These are phyloP conservation scores for Alligator sinensis DNA, from an alignment of 2,113 vertebrate genomes.

Conservation along the genomic window DNA sequence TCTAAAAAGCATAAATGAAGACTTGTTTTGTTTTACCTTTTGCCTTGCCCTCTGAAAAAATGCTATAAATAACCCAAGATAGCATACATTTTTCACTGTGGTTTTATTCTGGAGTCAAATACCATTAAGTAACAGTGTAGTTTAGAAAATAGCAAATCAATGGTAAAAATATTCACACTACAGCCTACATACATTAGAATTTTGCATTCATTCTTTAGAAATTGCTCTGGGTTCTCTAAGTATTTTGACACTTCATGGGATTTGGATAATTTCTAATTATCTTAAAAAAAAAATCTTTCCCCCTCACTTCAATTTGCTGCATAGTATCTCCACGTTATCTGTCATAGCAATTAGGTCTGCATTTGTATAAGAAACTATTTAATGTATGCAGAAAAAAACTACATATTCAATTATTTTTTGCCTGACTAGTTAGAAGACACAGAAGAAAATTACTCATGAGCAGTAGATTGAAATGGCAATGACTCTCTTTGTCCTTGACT, in stretches of 20 bases:
- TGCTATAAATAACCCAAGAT: background rate
- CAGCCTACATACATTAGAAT: background rate
- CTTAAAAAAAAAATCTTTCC: background rate
- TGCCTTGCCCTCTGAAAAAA: background rate
- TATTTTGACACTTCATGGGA: background rate
- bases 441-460: slow-evolving; percentile 29
- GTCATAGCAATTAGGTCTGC: background rate
- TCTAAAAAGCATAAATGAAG: background rate
- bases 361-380: background rate
- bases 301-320: background rate
- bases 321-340: background rate
- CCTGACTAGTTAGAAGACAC: background rate
- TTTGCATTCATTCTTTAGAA: background rate
- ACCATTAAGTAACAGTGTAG: background rate
- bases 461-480: slow-evolving; percentile 24
- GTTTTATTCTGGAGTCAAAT: background rate
- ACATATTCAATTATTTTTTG: background rate
- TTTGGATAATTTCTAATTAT: background rate
- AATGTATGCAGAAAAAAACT: background rate
- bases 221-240: background rate
- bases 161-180: background rate
- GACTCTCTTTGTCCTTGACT: slow-evolving; percentile 27
- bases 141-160: background rate
- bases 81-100: background rate
- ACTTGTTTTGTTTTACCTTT: background rate